A percentile compares a stretch with the other conserved stretches of the same genome.
Evolutionary conservation across 2,113 vertebrate species (phyloP).

Genomic region (Thomomys bottae): DNA sequence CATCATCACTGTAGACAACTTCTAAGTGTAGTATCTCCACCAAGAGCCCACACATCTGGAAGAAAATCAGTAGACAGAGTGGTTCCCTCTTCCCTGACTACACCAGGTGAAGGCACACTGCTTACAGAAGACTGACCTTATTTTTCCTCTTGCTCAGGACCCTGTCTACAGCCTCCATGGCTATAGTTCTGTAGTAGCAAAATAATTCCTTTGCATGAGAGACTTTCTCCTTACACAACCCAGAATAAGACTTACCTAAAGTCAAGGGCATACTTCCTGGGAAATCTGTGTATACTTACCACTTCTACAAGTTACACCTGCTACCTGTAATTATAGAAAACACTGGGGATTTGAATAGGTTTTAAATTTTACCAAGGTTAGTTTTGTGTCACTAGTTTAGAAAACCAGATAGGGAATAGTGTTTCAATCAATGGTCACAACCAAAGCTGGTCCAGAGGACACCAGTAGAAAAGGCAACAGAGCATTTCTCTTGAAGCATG

Average conservation of each 20-base stretch:
- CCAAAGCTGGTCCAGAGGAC: too few relatives aligned
- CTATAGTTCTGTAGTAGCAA: not conserved
- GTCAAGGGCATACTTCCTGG: not conserved
- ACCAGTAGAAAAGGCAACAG: not conserved
- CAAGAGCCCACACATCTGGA: not conserved
- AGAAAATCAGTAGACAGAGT: not conserved
- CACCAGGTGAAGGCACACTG: not conserved
- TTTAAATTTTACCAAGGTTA: not conserved
- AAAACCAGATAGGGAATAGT: not conserved
- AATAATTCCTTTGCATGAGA: not conserved
- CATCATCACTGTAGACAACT: too few relatives aligned
- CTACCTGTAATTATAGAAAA: not conserved
- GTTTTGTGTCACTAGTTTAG: not conserved
- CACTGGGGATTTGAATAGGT: too few relatives aligned
- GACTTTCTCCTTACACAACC: too few relatives aligned
- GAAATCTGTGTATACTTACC: not conserved
- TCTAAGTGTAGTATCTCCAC: too few relatives aligned
- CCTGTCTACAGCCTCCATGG: not conserved
- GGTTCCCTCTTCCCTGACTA: not conserved
- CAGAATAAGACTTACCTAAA: not conserved
- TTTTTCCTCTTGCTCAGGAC: not conserved
- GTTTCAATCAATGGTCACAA: not conserved
- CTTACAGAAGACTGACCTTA: not conserved
- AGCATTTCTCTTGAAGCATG: not conserved
- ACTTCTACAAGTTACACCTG: not conserved